A percentile compares a stretch with the other conserved stretches of the same genome.
phyloP scores from a whole-genome alignment of 2,113 vertebrate species.

The Marcusenius ussheri region DNA sequence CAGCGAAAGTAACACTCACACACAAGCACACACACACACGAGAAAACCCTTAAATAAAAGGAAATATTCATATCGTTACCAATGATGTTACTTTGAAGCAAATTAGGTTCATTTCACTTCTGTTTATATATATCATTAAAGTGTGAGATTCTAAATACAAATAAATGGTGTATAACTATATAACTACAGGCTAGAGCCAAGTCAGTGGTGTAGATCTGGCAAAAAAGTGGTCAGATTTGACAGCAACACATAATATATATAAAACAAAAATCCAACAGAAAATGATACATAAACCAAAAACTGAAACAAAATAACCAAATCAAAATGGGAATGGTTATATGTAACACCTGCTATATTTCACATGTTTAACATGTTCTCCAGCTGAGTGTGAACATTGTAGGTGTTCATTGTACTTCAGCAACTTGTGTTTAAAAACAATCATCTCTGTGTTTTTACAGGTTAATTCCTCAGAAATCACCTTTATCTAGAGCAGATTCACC shows the following conservation, averaged over 20 bases:
- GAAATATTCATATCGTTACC: neutral
- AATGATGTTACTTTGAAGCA: neutral
- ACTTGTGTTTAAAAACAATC: neutral
- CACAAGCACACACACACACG: neutral
- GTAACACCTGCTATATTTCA: neutral
- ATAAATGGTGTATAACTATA: neutral
- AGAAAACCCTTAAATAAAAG: neutral
- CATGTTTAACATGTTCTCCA: neutral
- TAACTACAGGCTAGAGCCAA: neutral
- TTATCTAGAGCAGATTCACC: slow-evolving; percentile 34
- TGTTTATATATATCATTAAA: neutral
- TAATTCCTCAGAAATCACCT: neutral
- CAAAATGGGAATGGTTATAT: neutral
- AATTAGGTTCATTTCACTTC: neutral
- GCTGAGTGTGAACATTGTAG: neutral
- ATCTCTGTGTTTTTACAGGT: neutral
- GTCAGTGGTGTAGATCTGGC: neutral
- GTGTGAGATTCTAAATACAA: neutral
- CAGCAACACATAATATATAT: neutral
- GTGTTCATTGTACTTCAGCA: neutral
- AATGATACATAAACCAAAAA: neutral
- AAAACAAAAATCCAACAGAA: neutral
- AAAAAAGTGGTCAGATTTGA: neutral
- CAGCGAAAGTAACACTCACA: neutral
- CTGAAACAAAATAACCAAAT: neutral